These are phyloP conservation scores for Clarias pachynema DNA, from an alignment of 2,797 vertebrate genomes.

Conservation along the genomic window DNA sequence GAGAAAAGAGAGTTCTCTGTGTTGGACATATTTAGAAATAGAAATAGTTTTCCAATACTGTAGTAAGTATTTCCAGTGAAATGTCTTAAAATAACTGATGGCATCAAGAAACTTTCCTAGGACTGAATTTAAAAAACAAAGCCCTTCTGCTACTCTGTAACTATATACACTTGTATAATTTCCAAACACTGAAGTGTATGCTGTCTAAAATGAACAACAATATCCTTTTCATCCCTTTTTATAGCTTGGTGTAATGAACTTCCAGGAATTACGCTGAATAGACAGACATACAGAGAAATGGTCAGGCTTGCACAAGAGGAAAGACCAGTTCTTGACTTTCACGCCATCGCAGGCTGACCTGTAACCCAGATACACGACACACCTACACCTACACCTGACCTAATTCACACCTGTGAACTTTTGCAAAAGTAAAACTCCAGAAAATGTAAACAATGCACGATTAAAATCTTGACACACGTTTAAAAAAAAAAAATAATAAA, in stretches of 20 bases:
- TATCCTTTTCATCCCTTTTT: neutral
- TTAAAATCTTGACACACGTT: neutral
- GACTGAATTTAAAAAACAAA: neutral
- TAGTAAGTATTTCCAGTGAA: neutral
- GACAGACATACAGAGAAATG: neutral
- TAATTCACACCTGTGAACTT: constrained; percentile 13
- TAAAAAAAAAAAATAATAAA: neutral
- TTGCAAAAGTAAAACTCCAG: constrained; percentile 6
- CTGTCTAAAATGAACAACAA: neutral
- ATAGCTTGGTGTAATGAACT: neutral
- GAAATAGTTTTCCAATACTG: neutral
- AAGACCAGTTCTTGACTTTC: constrained; percentile 14
- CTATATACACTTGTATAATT: neutral
- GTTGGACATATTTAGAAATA: neutral
- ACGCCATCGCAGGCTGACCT: constrained; percentile 15
- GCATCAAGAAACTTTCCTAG: neutral
- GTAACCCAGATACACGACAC: constrained; percentile 19
- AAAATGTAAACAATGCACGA: constrained; percentile 26
- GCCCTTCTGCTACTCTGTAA: neutral
- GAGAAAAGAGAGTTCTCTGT: neutral
- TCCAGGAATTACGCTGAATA: neutral
- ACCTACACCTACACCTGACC: constrained; percentile 36
- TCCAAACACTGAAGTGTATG: neutral
- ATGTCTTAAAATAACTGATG: no score
- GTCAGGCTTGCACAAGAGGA: constrained; percentile 13